Evolutionary conservation across 2,797 vertebrate species (phyloP), one percentile per base, ranked within the genome.

Genomic region (Crypturellus tataupa): DNA sequence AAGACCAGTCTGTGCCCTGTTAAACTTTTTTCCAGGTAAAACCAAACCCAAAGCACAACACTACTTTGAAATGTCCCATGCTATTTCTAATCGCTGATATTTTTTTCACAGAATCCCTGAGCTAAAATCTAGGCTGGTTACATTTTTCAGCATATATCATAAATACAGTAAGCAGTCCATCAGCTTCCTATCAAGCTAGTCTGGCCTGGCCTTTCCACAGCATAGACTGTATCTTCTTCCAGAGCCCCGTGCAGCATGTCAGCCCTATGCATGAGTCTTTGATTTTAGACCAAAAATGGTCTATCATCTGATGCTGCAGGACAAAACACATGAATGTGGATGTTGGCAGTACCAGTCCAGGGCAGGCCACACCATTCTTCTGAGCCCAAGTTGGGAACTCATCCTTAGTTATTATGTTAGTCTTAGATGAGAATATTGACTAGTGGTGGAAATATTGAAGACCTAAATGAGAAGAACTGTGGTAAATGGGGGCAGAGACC

Each of bases 1-100:
- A 18, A 55, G 53, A 18, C 53, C 53, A 19, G 53, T 55, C 53
- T 55, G 29, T 14, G 37, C 24, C 67, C 44, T 21, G 15, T 59
- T 55, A 55, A 56, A 56, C 55, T 56, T 40, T 10, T n/a, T 53
- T 47, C 33, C 13, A 35, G 33, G 53, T 40, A 51, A 27, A 60
- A 67, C 5, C 24, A 24, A 55, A 15, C 18, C 39, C 7, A 4
- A 44, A 46, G 37, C 1, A 0, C 37, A 20, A 19, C 3, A 1
- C 21, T 20, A 5, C 39, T 64, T 15, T 55, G 75, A 35, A 44
- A 35, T 0, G 2, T 31, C 60, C 46, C 6, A 0, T 14, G 29
- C 46, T 46, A 1, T 40, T 40, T 67, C 35, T 39, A 39, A 16
- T 12, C 35, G 12, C 27, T 31, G 18, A 56, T 18, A 17, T 51